Evolutionary conservation across 2,113 vertebrate genomes (phyloP).

Genomic region (Oriolus oriolus): DNA sequence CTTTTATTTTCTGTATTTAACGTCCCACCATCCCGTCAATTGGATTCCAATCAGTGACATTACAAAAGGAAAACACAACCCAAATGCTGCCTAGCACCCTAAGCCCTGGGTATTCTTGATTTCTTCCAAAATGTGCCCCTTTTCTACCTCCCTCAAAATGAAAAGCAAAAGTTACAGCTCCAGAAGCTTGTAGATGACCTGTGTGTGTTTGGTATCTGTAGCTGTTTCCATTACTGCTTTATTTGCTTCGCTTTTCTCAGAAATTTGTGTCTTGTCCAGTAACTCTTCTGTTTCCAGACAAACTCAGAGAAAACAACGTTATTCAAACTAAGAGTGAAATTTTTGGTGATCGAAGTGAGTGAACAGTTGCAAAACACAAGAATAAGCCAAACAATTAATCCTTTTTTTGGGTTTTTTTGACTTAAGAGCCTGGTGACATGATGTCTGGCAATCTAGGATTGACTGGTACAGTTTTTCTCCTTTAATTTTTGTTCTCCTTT

Average conservation of each 20-base stretch:
- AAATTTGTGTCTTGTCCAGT: not conserved
- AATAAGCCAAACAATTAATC: not conserved
- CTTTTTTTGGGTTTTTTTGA: not conserved
- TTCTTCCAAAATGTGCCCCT: not conserved
- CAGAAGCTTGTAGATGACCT: not conserved
- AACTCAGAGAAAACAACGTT: not conserved
- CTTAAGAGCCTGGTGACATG: not conserved
- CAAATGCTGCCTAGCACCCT: not conserved
- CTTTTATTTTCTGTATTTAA: not conserved
- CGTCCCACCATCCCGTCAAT: not conserved
- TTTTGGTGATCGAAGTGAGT: not conserved
- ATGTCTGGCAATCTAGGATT: not conserved
- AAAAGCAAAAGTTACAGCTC: not conserved
- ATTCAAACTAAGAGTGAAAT: not conserved
- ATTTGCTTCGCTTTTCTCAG: not conserved
- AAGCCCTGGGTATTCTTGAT: not conserved
- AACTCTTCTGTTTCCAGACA: not conserved
- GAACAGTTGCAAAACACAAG: not conserved
- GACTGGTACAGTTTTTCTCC: not conserved
- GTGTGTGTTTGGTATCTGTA: not conserved
- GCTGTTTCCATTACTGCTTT: not conserved
- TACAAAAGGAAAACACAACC: not conserved
- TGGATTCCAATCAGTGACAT: not conserved
- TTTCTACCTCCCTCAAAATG: not conserved
- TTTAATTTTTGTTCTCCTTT: not conserved